These are phyloP conservation scores for Pyrgilauda ruficollis DNA, from an alignment of 2,113 vertebrate genomes.

Conservation along the genomic window DNA sequence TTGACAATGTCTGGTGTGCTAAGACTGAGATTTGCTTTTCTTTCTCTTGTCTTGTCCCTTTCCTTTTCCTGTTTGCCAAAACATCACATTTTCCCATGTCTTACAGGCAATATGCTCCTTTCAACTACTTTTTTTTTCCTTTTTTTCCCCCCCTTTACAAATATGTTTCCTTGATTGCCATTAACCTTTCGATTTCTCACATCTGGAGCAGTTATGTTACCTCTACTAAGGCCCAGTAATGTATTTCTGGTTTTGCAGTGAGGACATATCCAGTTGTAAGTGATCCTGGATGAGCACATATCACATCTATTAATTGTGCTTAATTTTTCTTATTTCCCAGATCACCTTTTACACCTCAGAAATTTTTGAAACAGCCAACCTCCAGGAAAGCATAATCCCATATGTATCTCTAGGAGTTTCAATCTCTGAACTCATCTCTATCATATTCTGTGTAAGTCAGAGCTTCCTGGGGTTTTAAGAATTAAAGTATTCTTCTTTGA, in stretches of 20 bases:
- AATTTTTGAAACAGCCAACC: constrained; percentile 74
- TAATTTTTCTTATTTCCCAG: constrained; percentile 55
- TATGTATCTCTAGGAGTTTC: constrained; percentile 79
- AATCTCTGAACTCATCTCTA: constrained; percentile 71
- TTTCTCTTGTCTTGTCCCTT: background rate
- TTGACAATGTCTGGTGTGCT: background rate
- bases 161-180: background rate
- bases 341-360: constrained; percentile 86
- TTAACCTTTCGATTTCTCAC: background rate
- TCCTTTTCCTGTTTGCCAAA: background rate
- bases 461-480: background rate
- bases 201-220: background rate
- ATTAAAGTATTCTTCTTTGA: background rate
- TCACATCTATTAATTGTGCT: background rate
- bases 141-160: background rate
- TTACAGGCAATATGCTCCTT: background rate
- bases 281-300: background rate
- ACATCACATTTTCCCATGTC: background rate
- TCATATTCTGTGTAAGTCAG: constrained; percentile 76
- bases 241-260: background rate
- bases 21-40: background rate
- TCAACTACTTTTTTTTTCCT: background rate
- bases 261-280: background rate
- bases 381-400: constrained; percentile 68
- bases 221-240: background rate